phyloP scores from a whole-genome alignment of 64 coral and sea anemone species.

The Stichodactyla mertensii region DNA sequence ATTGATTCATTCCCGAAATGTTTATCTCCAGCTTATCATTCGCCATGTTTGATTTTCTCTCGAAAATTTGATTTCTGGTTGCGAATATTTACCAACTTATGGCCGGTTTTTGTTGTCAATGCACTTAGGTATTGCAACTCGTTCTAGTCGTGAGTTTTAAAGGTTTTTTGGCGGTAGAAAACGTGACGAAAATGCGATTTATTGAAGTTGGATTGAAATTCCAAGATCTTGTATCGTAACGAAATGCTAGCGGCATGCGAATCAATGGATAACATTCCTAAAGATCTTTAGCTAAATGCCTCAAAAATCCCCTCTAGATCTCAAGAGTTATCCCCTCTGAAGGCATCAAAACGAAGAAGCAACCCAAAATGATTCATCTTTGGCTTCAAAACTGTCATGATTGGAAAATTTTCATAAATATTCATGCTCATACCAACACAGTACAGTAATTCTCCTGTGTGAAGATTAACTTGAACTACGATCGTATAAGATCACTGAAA shows the following conservation, averaged over 20 bases:
- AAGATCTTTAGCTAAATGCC: background rate
- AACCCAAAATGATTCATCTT: background rate
- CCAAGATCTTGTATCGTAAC: background rate
- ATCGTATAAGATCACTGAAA: background rate
- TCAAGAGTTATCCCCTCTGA: background rate
- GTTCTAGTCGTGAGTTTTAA: background rate
- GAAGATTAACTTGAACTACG: background rate
- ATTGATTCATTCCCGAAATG: conserved; percentile 8
- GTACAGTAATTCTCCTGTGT: background rate
- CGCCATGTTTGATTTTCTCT: conserved; percentile 23
- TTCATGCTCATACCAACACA: conserved; percentile 14
- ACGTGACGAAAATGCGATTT: background rate
- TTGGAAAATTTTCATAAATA: background rate
- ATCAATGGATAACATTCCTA: background rate
- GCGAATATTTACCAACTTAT: background rate
- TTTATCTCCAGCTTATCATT: conserved; percentile 16
- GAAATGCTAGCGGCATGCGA: background rate
- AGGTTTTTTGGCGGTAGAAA: background rate
- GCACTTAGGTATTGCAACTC: background rate
- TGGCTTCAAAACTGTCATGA: background rate
- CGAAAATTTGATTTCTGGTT: conserved; percentile 9
- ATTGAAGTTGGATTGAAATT: background rate
- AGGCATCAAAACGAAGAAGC: background rate
- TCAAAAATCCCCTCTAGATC: background rate
- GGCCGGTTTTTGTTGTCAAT: background rate